Evolutionary conservation across 2,888 invertebrate species (phyloP).

Genomic region (Synanthedon vespiformis): DNA sequence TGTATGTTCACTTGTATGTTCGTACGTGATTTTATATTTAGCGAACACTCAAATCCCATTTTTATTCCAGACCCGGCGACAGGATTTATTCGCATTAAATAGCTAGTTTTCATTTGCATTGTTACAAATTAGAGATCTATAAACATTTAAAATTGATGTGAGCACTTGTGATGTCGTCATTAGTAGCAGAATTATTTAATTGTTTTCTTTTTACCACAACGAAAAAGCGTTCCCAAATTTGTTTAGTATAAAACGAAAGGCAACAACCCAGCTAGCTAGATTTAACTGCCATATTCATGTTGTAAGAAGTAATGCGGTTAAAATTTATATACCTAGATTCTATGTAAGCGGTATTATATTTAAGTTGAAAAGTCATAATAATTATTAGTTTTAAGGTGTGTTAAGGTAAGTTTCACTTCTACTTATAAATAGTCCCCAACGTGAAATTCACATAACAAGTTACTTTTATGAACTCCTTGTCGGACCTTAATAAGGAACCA

Average conservation of each 20-base stretch:
- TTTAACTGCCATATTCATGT: conserved; percentile 67
- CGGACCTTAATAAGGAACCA: no score
- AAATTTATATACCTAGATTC: conserved; percentile 18
- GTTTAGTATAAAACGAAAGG: conserved; percentile 24
- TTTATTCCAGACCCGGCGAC: no score
- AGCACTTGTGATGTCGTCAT: conserved; percentile 32
- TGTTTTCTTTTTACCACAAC: background rate
- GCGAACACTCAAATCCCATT: no score
- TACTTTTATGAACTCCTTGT: no score
- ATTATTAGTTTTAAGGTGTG: conserved; percentile 19
- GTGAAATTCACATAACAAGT: no score
- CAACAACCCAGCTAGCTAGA: conserved; percentile 61
- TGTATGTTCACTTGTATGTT: no score
- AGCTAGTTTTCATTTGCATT: no score
- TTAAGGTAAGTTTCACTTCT: background rate
- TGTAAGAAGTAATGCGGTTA: conserved; percentile 56
- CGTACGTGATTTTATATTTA: no score
- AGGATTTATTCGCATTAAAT: no score
- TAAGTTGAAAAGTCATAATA: conserved; percentile 65
- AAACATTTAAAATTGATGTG: no score
- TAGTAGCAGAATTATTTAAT: conserved; percentile 15
- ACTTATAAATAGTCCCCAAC: background rate
- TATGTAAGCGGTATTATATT: conserved; percentile 25
- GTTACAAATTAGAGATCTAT: no score
- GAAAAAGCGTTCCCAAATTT: conserved; percentile 32